These are phyloP conservation scores for Patella vulgata DNA, from an alignment of 1,140 invertebrate species.

Conservation along the genomic window DNA sequence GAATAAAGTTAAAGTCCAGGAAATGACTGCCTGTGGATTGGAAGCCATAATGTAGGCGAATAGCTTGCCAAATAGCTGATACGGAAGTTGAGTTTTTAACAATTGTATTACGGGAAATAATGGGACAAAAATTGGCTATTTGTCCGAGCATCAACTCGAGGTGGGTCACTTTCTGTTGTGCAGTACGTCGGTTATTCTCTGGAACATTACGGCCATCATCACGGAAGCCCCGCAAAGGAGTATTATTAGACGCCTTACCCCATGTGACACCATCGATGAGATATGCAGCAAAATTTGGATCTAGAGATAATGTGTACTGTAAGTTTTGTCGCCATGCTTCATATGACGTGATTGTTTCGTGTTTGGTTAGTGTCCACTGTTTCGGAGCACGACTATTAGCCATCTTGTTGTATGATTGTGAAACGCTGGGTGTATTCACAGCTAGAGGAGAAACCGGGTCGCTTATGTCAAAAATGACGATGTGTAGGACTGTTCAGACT, in stretches of 20 bases:
- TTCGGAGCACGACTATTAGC: slow-evolving; percentile 21
- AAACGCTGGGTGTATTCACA: no score
- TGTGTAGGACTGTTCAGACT: no score
- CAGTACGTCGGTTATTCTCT: slow-evolving; percentile 7
- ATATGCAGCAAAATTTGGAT: slow-evolving; percentile 28
- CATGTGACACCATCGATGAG: slow-evolving; percentile 4
- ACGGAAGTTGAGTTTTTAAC: slow-evolving; percentile 32
- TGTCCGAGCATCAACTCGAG: slow-evolving; percentile 36
- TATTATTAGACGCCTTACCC: slow-evolving; percentile 11
- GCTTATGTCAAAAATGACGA: no score
- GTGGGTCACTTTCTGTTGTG: slow-evolving; percentile 23
- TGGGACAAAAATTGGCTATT: slow-evolving; percentile 33
- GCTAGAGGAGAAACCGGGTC: no score
- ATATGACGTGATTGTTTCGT: slow-evolving; percentile 25
- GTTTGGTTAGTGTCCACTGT: slow-evolving; percentile 31
- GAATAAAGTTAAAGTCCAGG: slow-evolving; percentile 36
- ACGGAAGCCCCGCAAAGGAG: slow-evolving; percentile 12
- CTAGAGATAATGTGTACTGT: slow-evolving; percentile 29
- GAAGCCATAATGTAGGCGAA: slow-evolving; percentile 34
- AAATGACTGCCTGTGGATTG: slow-evolving; percentile 38
- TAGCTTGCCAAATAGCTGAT: slow-evolving; percentile 27
- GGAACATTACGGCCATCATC: slow-evolving; percentile 21
- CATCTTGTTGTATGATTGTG: no score
- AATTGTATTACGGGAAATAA: slow-evolving; percentile 28
- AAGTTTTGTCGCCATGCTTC: slow-evolving; percentile 28